A percentile compares a stretch with the other conserved stretches of the same genome.
These are phyloP conservation scores for Lycodopsis pacificus DNA, from an alignment of 2,797 vertebrate species.

Conservation along the genomic window DNA sequence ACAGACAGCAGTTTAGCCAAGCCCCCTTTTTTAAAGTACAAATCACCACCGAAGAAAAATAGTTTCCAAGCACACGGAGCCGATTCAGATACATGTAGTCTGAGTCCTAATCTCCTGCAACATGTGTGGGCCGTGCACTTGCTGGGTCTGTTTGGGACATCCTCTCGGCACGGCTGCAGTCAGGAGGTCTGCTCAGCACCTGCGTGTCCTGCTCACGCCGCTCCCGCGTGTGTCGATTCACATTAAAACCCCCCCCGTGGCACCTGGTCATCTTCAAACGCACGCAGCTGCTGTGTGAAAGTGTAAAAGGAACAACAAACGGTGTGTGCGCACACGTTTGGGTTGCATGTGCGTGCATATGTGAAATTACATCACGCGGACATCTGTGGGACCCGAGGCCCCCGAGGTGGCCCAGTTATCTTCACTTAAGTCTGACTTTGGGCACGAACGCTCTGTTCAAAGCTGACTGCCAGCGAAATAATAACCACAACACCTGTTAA, in stretches of 20 bases:
- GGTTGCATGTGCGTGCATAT: constrained; percentile 23
- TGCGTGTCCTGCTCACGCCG: constrained; percentile 45
- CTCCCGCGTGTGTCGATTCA: constrained; percentile 28
- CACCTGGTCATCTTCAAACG: constrained; percentile 63
- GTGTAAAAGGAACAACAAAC: constrained; percentile 30
- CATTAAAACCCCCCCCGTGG: constrained; percentile 23
- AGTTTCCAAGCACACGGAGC: constrained; percentile 62
- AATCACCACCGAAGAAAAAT: constrained; percentile 59
- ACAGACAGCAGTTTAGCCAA: constrained; percentile 20
- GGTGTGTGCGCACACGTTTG: neutral
- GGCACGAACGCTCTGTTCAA: neutral
- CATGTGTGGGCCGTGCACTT: constrained; percentile 78
- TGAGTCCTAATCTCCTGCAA: constrained; percentile 43
- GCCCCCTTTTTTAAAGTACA: constrained; percentile 35
- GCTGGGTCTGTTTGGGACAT: constrained; percentile 57
- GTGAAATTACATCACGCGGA: constrained; percentile 25
- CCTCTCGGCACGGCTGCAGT: constrained; percentile 78
- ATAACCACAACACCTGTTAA: constrained; percentile 50
- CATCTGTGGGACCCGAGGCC: constrained; percentile 47
- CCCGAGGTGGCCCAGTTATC: constrained; percentile 40
- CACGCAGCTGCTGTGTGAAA: constrained; percentile 64
- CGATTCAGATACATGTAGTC: constrained; percentile 40
- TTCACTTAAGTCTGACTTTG: constrained; percentile 34
- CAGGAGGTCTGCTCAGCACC: constrained; percentile 56
- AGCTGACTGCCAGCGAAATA: constrained; percentile 22